Conservation (phyloP, 1,140 invertebrate genomes). For the Anastrepha ludens region DNA sequence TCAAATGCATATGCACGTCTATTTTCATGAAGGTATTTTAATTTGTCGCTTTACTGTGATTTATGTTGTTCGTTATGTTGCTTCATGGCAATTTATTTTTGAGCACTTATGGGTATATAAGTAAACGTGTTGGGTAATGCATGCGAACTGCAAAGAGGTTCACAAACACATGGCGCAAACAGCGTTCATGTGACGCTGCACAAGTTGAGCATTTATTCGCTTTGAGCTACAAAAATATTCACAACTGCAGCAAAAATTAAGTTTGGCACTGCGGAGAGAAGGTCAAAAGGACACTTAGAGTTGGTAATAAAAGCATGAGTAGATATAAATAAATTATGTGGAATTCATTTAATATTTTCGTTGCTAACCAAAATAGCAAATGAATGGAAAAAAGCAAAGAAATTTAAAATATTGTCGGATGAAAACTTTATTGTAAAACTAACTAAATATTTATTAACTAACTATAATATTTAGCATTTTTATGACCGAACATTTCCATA, state of each 20-base stretch:
- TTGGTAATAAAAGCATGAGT: slow-evolving; percentile 15
- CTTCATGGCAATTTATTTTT: slow-evolving; percentile 12
- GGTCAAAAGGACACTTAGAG: slow-evolving; percentile 41
- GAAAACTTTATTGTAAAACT: no score
- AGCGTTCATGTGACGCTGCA: slow-evolving; percentile 17
- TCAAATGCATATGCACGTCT: not conserved
- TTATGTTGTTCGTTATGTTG: slow-evolving; percentile 20
- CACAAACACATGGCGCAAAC: not conserved
- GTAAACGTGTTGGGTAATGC: slow-evolving; percentile 19
- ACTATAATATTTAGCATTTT: no score
- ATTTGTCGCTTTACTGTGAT: slow-evolving; percentile 40
- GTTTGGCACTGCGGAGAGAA: slow-evolving; percentile 49
- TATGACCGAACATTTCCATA: no score
- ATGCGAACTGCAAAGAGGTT: not conserved
- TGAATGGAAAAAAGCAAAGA: not conserved
- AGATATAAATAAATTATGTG: slow-evolving; percentile 48
- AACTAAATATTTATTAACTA: no score
- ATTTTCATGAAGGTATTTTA: slow-evolving; percentile 13
- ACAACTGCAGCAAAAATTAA: slow-evolving; percentile 48
- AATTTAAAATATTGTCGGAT: no score
- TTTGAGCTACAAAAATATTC: slow-evolving; percentile 39
- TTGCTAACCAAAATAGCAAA: not conserved
- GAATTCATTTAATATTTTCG: not conserved
- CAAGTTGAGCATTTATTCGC: slow-evolving; percentile 38
- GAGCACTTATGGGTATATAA: slow-evolving; percentile 1